phyloP scores from a whole-genome alignment of 1,140 invertebrate genomes.

The Stegodyphus mimosarum region DNA sequence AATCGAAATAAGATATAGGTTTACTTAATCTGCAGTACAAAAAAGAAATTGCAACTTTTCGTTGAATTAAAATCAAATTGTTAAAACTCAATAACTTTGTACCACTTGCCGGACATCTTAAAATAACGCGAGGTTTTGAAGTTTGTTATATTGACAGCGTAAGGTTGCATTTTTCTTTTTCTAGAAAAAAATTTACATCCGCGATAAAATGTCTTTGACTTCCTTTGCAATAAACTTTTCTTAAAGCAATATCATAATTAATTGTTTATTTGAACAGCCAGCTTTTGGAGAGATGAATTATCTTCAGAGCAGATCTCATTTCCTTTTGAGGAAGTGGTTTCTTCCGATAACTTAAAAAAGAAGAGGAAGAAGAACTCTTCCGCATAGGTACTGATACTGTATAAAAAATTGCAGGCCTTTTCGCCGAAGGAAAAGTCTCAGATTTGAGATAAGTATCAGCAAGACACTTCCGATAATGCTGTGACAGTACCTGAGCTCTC shows the following conservation, averaged over 20 bases:
- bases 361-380: constrained; percentile 23
- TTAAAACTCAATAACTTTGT: too few species aligned
- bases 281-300: constrained; percentile 20
- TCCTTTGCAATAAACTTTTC: constrained; percentile 16
- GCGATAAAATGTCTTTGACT: constrained; percentile 7
- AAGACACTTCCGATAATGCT: constrained; percentile 31
- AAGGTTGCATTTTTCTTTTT: too few species aligned
- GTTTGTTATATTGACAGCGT: too few species aligned
- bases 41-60: too few species aligned
- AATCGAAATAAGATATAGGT: too few species aligned
- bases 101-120: too few species aligned
- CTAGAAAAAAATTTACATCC: background rate
- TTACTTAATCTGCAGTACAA: too few species aligned
- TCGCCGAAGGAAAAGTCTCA: constrained; percentile 21
- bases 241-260: constrained; percentile 53
- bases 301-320: constrained; percentile 37
- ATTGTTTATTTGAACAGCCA: constrained; percentile 39
- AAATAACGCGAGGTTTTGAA: too few species aligned
- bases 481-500: constrained; percentile 46
- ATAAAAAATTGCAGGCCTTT: background rate
- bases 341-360: constrained; percentile 41
- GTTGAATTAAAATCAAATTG: too few species aligned
- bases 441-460: constrained; percentile 49
- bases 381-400: constrained; percentile 10
- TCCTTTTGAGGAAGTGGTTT: constrained; percentile 38